Evolutionary conservation across 2,113 vertebrate genomes (phyloP).

Genomic region (Epinephelus lanceolatus): DNA sequence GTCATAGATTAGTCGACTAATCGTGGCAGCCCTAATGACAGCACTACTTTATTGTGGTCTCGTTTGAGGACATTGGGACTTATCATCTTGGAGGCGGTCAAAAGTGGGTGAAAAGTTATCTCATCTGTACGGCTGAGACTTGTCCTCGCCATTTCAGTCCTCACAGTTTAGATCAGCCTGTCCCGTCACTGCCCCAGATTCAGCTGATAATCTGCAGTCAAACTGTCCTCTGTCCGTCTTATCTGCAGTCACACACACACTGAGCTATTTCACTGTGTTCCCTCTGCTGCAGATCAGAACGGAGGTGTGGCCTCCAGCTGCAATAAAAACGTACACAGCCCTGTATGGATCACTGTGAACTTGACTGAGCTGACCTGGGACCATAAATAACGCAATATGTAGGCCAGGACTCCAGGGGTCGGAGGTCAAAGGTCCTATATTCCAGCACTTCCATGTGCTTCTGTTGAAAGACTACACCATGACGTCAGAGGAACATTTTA

Average conservation of each 20-base stretch:
- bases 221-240: background rate
- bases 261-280: background rate
- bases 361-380: background rate
- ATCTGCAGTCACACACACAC: background rate
- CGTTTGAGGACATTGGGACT: too few relatives aligned
- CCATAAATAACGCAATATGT: too few relatives aligned
- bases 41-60: too few relatives aligned
- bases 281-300: background rate
- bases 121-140: background rate
- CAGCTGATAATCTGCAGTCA: background rate
- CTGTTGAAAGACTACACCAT: too few relatives aligned
- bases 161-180: background rate
- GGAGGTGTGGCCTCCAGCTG: too few relatives aligned
- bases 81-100: background rate
- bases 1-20: too few relatives aligned
- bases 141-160: background rate
- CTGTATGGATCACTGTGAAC: background rate
- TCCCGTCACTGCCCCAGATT: conserved; percentile 27
- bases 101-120: background rate
- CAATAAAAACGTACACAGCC: background rate
- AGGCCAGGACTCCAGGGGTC: background rate
- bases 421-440: too few relatives aligned
- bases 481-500: too few relatives aligned
- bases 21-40: too few relatives aligned
- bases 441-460: too few relatives aligned